These are phyloP conservation scores for Pyralis farinalis DNA, from an alignment of 2,888 invertebrate species.

Conservation along the genomic window DNA sequence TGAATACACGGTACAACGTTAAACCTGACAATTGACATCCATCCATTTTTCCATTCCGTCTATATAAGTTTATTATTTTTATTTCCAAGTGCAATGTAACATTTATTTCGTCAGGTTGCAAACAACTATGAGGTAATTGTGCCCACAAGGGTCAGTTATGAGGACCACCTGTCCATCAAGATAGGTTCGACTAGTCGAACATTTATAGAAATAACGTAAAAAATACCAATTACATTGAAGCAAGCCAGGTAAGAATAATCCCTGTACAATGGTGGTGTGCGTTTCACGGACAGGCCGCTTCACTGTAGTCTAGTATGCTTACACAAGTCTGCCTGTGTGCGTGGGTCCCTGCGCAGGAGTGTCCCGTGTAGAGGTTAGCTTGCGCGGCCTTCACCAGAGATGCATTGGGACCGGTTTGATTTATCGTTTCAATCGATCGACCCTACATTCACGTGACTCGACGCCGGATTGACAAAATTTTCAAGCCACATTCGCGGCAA, in stretches of 20 bases:
- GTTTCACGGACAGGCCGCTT: slow-evolving; percentile 34
- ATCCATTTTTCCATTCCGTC: too few species aligned
- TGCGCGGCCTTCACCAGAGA: slow-evolving; percentile 76
- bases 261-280: slow-evolving; percentile 33
- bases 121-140: slow-evolving; percentile 1
- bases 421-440: slow-evolving; percentile 44
- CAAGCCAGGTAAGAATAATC: slow-evolving; percentile 58
- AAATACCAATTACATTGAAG: slow-evolving; percentile 52
- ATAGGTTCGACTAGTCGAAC: slow-evolving; percentile 24
- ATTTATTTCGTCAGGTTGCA: too few species aligned
- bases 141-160: slow-evolving; percentile 11
- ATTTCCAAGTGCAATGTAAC: too few species aligned
- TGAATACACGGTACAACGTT: too few species aligned
- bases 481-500: too few species aligned
- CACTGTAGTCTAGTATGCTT: slow-evolving; percentile 32
- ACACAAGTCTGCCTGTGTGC: slow-evolving; percentile 40
- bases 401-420: slow-evolving; percentile 65
- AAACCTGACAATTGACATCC: too few species aligned
- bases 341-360: slow-evolving; percentile 60
- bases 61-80: too few species aligned
- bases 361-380: slow-evolving; percentile 64
- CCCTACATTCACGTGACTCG: too few species aligned
- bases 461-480: too few species aligned
- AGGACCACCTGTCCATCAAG: slow-evolving; percentile 31
- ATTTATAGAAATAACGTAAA: slow-evolving; percentile 50